Evolutionary conservation across 2,888 invertebrate species (phyloP).

Genomic region (Megalurothrips usitatus): DNA sequence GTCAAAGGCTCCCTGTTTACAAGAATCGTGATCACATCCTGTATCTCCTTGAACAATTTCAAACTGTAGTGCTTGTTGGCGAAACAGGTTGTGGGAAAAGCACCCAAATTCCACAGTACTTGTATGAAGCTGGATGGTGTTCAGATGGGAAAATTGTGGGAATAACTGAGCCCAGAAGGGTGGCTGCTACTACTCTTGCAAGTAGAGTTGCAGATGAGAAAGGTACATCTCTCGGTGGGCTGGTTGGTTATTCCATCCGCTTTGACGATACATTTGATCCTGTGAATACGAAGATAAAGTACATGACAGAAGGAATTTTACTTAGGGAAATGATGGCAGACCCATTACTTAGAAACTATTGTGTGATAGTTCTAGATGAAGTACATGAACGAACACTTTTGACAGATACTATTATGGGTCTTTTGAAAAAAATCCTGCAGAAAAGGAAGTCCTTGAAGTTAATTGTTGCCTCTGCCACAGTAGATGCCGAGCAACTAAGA

Average conservation of each 20-base stretch:
- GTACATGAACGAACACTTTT: constrained; percentile 91
- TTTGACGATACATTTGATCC: constrained; percentile 62
- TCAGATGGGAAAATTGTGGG: constrained; percentile 70
- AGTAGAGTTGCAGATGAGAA: constrained; percentile 84
- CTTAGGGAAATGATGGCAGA: constrained; percentile 93
- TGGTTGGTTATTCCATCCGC: constrained; percentile 74
- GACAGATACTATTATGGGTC: constrained; percentile 90
- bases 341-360: constrained; percentile 83
- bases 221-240: constrained; percentile 66
- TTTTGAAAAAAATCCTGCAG: constrained; percentile 85
- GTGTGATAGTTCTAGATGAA: constrained; percentile 86
- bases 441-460: constrained; percentile 77
- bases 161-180: constrained; percentile 86
- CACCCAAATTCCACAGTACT: constrained; percentile 91
- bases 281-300: constrained; percentile 71
- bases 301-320: constrained; percentile 93
- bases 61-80: constrained; percentile 82
- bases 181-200: constrained; percentile 85
- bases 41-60: constrained; percentile 83
- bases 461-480: constrained; percentile 90
- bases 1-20: constrained; percentile 81
- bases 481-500: constrained; percentile 82
- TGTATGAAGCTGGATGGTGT: constrained; percentile 82
- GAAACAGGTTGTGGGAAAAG: constrained; percentile 97
- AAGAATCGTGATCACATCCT: constrained; percentile 81